These are phyloP conservation scores for Cyanoderma ruficeps DNA, from an alignment of 2,113 vertebrate species.

Conservation along the genomic window DNA sequence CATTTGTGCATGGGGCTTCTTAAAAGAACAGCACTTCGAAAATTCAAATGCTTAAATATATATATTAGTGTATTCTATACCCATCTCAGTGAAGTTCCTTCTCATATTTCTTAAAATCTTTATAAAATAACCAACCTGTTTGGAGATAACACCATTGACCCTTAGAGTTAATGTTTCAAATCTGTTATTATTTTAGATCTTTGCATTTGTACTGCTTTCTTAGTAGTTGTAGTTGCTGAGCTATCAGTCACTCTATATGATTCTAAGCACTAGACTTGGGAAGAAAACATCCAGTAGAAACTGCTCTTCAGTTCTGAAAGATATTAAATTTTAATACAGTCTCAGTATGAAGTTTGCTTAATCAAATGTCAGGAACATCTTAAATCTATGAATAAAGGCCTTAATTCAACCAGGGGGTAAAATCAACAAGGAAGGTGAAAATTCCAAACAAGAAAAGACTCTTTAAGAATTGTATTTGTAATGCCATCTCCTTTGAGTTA, in stretches of 20 bases:
- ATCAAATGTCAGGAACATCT: constrained; percentile 58
- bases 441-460: not conserved
- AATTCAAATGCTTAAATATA: not conserved
- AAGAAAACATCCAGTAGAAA: constrained; percentile 14
- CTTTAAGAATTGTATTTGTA: constrained; percentile 22
- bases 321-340: constrained; percentile 52
- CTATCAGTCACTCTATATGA: not conserved
- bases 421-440: constrained; percentile 36
- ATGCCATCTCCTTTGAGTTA: constrained; percentile 53
- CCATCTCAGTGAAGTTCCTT: not conserved
- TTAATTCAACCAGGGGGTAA: constrained; percentile 41
- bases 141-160: not conserved
- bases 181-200: not conserved
- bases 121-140: not conserved
- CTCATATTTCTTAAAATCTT: not conserved
- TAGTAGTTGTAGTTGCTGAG: not conserved
- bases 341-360: constrained; percentile 50
- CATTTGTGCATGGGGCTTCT: not conserved
- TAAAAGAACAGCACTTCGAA: not conserved
- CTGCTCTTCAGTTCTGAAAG: constrained; percentile 12
- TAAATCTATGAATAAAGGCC: constrained; percentile 54
- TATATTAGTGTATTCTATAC: not conserved
- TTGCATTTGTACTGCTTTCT: not conserved
- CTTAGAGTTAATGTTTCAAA: not conserved
- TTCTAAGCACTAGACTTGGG: not conserved